Conservation (phyloP, 2,888 invertebrate genomes). For the Griposia aprilina region DNA sequence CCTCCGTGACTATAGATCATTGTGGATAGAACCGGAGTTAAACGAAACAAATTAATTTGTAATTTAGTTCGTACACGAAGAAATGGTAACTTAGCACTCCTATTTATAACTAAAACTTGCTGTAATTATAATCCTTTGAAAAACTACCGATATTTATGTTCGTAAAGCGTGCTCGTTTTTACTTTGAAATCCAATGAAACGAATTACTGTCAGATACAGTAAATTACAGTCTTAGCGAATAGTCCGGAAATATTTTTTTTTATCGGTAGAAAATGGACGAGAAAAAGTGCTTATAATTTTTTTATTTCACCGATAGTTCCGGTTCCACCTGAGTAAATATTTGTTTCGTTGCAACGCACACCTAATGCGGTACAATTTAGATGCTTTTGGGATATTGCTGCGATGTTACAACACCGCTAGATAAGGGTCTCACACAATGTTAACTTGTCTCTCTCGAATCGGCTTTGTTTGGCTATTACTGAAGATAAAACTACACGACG, state of each 20-base stretch:
- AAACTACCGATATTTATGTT: constrained; percentile 39
- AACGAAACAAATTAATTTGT: constrained; percentile 51
- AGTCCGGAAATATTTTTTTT: constrained; percentile 41
- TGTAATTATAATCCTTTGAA: constrained; percentile 37
- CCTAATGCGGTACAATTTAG: constrained; percentile 17
- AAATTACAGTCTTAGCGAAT: constrained; percentile 35
- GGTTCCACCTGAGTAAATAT: constrained; percentile 42
- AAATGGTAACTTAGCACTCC: constrained; percentile 15
- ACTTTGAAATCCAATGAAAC: constrained; percentile 39
- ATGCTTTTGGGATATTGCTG: background rate
- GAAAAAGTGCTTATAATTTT: constrained; percentile 43
- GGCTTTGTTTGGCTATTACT: background rate
- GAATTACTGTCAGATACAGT: constrained; percentile 43
- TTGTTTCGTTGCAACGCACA: constrained; percentile 23
- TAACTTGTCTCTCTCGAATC: background rate
- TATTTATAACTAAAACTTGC: constrained; percentile 20
- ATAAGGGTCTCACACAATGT: background rate
- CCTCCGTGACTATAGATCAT: constrained; percentile 52
- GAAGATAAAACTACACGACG: background rate
- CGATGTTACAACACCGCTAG: too few species aligned
- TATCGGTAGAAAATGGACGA: constrained; percentile 33
- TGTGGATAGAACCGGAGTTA: constrained; percentile 25
- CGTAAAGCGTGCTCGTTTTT: constrained; percentile 39
- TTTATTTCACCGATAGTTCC: constrained; percentile 30
- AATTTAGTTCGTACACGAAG: constrained; percentile 22